phyloP scores from a whole-genome alignment of 2,888 invertebrate species.

The Myopa testacea region DNA sequence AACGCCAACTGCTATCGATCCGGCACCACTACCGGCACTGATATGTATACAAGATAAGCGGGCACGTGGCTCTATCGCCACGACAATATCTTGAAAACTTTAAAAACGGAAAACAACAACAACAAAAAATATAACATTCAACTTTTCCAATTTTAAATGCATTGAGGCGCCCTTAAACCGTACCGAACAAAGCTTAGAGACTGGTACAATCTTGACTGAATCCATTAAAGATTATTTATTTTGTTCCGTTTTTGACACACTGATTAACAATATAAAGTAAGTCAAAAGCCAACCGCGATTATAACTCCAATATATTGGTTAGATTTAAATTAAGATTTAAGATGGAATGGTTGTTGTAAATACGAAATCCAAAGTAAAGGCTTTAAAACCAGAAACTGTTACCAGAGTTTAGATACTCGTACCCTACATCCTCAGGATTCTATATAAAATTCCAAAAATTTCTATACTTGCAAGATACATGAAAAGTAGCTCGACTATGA shows the following conservation, averaged over 20 bases:
- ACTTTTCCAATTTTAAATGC: neutral
- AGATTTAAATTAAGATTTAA: too few relatives aligned
- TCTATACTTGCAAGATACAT: too few relatives aligned
- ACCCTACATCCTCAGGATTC: too few relatives aligned
- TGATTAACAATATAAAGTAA: slow-evolving; percentile 17
- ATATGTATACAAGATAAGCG: too few relatives aligned
- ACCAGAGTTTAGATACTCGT: too few relatives aligned
- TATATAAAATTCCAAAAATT: too few relatives aligned
- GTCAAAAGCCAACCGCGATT: neutral
- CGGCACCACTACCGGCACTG: too few relatives aligned
- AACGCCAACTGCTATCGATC: too few relatives aligned
- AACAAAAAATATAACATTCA: neutral
- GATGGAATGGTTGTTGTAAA: too few relatives aligned
- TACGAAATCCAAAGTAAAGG: too few relatives aligned
- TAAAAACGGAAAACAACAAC: neutral
- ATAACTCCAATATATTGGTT: neutral
- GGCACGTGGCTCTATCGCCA: slow-evolving; percentile 9
- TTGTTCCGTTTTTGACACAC: neutral
- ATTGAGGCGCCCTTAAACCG: neutral
- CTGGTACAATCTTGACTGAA: neutral
- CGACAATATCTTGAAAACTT: slow-evolving; percentile 9
- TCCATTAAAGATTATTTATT: slow-evolving; percentile 12
- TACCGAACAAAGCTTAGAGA: neutral
- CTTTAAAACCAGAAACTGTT: too few relatives aligned
- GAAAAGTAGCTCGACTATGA: too few relatives aligned